Base-by-base conservation (phyloP, 2,888 invertebrate species). In the Sepioteuthis lessoniana region DNA sequence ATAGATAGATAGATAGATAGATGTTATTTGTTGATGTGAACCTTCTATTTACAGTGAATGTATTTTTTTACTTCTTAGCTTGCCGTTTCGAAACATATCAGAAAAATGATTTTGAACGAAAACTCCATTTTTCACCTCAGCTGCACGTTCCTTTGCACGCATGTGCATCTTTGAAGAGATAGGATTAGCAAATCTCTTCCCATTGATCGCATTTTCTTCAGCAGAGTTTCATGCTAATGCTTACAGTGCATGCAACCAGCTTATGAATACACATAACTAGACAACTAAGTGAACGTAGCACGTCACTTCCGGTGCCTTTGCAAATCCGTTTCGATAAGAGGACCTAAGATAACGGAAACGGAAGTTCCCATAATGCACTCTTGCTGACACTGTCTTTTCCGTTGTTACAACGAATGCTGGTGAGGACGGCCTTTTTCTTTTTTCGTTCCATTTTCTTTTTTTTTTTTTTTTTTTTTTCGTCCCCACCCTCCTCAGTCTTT, bases 281-380 rank as follows among this genome's bases (percentile, higher is more conserved):
- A 16, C 76, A 76, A n/a, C 76, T 76, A 76, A 76, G 76, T 76
- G 76, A 76, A 76, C 76, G 13, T n/a, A 31, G 76, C 76, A 76
- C 76, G 76, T 76, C 76, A 76, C 76, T 76, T 76, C 76, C 76
- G 76, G 76, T n/a, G n/a, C n/a, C 76, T 76, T 76, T n/a, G 10
- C 76, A 76, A 76, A 76, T n/a, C 76, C 76, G 76, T 16, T 76
- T 76, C 76, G n/a, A 76, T n/a, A 76, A n/a, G 76, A 76, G 76
- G n/a, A 31, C 76, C 76, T 76, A 31, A 76, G 76, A 76, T 76
- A 76, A 76, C 76, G 76, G 76, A 76, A 76, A 76, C 76, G 76
- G 76, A 76, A 76, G n/a, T 76, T 10, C n/a, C 76, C 31, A 76
- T 76, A 76, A 76, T 76, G 76, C 76, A n/a, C 76, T 28, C 31